A percentile compares a stretch with the other conserved stretches of the same genome.
Evolutionary conservation across 1,140 invertebrate species (phyloP).

Genomic region (Agraylea sexmaculata): DNA sequence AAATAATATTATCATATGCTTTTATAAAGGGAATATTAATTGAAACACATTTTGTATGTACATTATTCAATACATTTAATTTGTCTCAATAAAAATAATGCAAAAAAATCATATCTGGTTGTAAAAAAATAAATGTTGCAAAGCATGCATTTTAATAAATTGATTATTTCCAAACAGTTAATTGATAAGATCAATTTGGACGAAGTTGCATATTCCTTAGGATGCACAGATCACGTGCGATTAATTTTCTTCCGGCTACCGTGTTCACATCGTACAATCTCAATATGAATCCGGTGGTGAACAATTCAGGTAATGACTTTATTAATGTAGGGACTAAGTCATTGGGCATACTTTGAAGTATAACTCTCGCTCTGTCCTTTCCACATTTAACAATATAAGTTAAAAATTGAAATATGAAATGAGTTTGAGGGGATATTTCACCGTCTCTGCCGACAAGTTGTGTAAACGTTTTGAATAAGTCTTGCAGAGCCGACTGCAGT

Average conservation of each 20-base stretch:
- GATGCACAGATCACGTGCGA: constrained; percentile 69
- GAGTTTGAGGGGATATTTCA: constrained; percentile 69
- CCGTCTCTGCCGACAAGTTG: constrained; percentile 62
- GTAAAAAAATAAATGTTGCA: neutral
- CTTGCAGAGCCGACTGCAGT: constrained; percentile 45
- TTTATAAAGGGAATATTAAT: neutral
- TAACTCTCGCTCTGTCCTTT: constrained; percentile 55
- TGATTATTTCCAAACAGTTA: no score
- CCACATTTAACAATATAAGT: constrained; percentile 69
- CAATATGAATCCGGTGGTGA: constrained; percentile 58
- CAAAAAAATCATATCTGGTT: neutral
- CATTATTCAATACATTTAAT: constrained; percentile 18
- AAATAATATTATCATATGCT: neutral
- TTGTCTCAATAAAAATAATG: constrained; percentile 15
- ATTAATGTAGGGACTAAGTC: constrained; percentile 65
- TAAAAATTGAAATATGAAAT: constrained; percentile 79
- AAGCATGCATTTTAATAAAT: no score
- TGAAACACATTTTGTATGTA: constrained; percentile 2
- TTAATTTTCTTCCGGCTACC: constrained; percentile 57
- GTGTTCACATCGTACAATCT: constrained; percentile 67
- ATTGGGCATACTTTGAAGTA: constrained; percentile 71
- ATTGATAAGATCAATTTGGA: constrained; percentile 26
- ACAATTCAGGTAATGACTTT: constrained; percentile 63
- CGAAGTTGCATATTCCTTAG: constrained; percentile 63
- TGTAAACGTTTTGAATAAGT: constrained; percentile 59